phyloP scores from a whole-genome alignment of 2,888 invertebrate species.

The Caenorhabditis sinica region DNA sequence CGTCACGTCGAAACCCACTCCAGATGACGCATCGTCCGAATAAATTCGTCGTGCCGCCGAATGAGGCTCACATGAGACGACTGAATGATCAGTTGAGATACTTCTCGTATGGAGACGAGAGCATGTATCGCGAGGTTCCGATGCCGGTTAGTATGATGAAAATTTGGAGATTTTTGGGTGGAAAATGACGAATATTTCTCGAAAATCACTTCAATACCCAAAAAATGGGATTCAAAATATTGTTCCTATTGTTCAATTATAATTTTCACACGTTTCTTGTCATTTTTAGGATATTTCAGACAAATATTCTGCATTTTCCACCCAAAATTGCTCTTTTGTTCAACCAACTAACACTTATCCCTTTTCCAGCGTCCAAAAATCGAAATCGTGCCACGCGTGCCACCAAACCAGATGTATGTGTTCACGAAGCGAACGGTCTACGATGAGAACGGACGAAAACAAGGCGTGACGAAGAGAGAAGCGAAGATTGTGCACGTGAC shows the following conservation, averaged over 20 bases:
- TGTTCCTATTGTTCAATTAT: too few species aligned
- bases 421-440: not conserved
- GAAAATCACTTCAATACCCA: too few species aligned
- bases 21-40: too few species aligned
- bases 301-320: too few species aligned
- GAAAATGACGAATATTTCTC: too few species aligned
- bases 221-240: too few species aligned
- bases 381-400: not conserved
- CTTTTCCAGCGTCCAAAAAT: not conserved
- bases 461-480: not conserved
- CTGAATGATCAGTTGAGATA: not conserved
- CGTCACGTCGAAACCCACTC: not conserved
- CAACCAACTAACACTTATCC: not conserved
- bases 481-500: not conserved
- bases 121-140: conserved; percentile 11
- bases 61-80: not conserved
- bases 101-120: conserved; percentile 11
- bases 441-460: not conserved
- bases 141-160: not conserved
- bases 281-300: too few species aligned
- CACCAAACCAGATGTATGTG: conserved; percentile 14
- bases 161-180: not conserved
- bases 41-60: not conserved
- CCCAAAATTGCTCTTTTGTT: not conserved
- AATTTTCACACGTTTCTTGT: too few species aligned